Evolutionary conservation across 1,140 invertebrate species (phyloP).

Genomic region (Aphaenogaster ashmeadi): DNA sequence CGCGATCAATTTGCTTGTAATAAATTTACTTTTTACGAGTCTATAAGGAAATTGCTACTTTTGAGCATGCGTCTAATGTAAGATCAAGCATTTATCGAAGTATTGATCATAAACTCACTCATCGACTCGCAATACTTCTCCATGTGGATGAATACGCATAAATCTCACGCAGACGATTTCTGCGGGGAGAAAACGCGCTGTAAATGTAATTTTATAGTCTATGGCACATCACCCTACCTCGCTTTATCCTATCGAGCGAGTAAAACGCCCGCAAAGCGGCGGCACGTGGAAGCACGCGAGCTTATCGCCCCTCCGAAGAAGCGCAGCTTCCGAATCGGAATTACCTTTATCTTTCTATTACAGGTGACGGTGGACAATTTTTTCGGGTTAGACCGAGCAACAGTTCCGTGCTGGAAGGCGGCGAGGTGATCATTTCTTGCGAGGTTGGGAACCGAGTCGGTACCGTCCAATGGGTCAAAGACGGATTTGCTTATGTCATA

Average conservation of each 20-base stretch:
- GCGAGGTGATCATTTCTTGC: constrained; percentile 94
- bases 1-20: not conserved
- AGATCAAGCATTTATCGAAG: not conserved
- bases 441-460: constrained; percentile 94
- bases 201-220: constrained; percentile 46
- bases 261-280: not conserved
- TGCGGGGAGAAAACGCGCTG: not conserved
- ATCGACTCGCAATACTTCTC: not conserved
- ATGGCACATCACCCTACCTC: not conserved
- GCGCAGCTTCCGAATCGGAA: constrained; percentile 11
- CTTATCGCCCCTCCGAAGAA: constrained; percentile 10
- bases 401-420: constrained; percentile 93
- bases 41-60: not conserved
- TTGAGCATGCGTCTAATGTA: not conserved
- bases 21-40: not conserved
- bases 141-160: not conserved
- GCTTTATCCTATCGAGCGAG: constrained; percentile 4
- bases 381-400: constrained; percentile 93
- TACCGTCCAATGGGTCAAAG: constrained; percentile 97
- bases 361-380: constrained; percentile 90
- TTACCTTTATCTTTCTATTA: constrained; percentile 74
- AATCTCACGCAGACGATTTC: constrained; percentile 28
- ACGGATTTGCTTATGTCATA: constrained; percentile 96
- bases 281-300: not conserved
- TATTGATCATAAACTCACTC: not conserved